Percentiles rank a stretch among this genome's conserved stretches.
These are phyloP conservation scores for Cyphomyrus discorhynchus DNA, from an alignment of 2,113 vertebrate species.

Conservation along the genomic window DNA sequence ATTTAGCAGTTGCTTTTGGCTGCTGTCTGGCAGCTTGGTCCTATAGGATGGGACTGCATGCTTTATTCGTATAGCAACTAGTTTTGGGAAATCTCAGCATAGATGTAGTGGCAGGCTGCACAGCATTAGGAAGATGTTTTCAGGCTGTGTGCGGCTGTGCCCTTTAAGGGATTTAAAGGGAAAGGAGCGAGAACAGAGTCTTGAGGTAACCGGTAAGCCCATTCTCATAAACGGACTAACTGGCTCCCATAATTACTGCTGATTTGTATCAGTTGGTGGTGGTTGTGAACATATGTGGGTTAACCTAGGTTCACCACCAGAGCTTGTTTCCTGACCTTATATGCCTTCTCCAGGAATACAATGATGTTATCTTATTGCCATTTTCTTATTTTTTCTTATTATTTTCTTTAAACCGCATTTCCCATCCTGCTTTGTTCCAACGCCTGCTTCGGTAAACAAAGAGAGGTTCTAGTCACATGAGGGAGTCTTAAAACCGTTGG, in stretches of 20 bases:
- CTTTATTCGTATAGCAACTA: background rate
- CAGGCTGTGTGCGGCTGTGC: background rate
- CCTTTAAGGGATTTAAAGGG: background rate
- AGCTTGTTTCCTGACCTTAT: background rate
- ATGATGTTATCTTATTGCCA: background rate
- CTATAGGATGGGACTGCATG: background rate
- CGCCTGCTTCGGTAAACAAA: background rate
- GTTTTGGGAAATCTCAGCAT: background rate
- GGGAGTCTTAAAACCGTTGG: background rate
- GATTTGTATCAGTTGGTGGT: background rate
- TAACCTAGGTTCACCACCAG: background rate
- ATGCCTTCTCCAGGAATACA: background rate
- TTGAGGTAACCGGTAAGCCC: background rate
- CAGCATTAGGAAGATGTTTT: background rate
- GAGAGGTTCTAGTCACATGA: background rate
- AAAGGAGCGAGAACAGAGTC: background rate
- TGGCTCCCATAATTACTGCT: background rate
- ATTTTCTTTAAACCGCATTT: background rate
- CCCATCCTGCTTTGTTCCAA: background rate
- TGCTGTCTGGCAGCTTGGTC: background rate
- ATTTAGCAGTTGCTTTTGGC: background rate
- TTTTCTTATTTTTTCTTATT: background rate
- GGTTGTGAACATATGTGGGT: too few relatives aligned
- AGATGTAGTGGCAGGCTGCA: background rate
- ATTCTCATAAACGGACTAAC: background rate